Evolutionary conservation across 1,140 invertebrate genomes (phyloP).

Genomic region (Macrobrachium nipponense): DNA sequence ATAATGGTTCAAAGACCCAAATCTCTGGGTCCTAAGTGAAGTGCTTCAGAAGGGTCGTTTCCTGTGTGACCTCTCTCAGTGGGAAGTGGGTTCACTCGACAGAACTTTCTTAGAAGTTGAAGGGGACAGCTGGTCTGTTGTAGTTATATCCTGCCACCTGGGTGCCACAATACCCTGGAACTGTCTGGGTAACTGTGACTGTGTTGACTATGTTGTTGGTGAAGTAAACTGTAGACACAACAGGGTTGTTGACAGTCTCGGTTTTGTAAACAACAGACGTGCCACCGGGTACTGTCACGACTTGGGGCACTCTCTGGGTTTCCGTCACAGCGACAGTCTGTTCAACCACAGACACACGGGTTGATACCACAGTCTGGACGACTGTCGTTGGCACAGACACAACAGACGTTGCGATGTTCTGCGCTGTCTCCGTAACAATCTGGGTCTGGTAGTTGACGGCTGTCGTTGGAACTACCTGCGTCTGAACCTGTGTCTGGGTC

Average conservation of each 20-base stretch:
- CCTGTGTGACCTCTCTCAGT: too few species aligned
- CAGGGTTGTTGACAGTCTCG: not conserved
- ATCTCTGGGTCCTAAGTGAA: too few species aligned
- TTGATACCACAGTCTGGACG: conserved; percentile 35
- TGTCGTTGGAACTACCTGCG: conserved; percentile 39
- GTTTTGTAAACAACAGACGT: conserved; percentile 11
- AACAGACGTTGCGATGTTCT: conserved; percentile 11
- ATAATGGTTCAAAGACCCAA: too few species aligned
- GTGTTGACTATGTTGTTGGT: conserved; percentile 17
- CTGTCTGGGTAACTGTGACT: not conserved
- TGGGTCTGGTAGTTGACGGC: conserved; percentile 26
- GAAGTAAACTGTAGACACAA: conserved; percentile 6
- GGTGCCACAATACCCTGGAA: too few species aligned
- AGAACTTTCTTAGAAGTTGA: too few species aligned
- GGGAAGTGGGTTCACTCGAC: too few species aligned
- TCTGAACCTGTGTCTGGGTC: conserved; percentile 36
- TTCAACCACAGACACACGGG: conserved; percentile 30
- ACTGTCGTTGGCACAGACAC: conserved; percentile 19
- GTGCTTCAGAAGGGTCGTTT: too few species aligned
- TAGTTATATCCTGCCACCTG: too few species aligned
- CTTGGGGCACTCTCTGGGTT: conserved; percentile 11
- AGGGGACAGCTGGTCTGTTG: too few species aligned
- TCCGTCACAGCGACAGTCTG: conserved; percentile 30
- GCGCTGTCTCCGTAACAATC: conserved; percentile 35
- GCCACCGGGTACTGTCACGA: conserved; percentile 18